Base-by-base conservation (phyloP, 2,797 vertebrate genomes). In the Hydrolagus colliei region DNA sequence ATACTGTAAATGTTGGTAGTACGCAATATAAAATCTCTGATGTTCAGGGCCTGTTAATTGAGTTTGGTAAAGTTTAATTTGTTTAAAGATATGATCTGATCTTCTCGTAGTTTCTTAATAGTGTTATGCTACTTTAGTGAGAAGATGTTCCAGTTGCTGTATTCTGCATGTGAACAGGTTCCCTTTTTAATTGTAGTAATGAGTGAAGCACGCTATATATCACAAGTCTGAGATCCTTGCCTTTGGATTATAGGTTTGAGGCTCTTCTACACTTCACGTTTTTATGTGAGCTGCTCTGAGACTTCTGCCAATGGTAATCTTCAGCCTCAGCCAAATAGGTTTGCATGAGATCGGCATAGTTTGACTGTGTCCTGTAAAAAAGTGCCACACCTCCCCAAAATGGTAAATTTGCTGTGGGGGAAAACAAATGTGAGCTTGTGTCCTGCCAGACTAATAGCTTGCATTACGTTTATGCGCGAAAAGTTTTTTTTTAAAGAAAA, bases 1-100 rank as follows among this genome's bases (percentile, higher is more conserved):
- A 95, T 93, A 94, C 92, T 89, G 90, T 92, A 93, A 93, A 88
- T 32, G 65, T 22, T 79, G 65, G 52, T 27, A 32, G 10, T 27
- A 52, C 32, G 20, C 68, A 86, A 86, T 20, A 27, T 86, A 41
- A 74, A 86, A 27, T 6, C 0, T 62, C 3, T 85, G 13, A 20
- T 71, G 9, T 41, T 84, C 20, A 71, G 32, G 61, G 22, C 9
- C 27, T 22, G 9, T 59, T 63, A 32, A 79, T 22, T 22, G 62
- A 13, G 22, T 63, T 10, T 61, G 18, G 65, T 52, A 76, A 76
- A 65, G 35, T 13, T 71, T 84, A 18, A 68, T 35, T 68, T 68
- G 63, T 41, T 2, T n/a, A 12, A 65, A 79, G 14, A 41, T 67
- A 52, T 76, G 41, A 41, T 59, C 18, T 76, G 41, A 52, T 59